A percentile compares a stretch with the other conserved stretches of the same genome.
These are phyloP conservation scores for Hirudinaria manillensis DNA, from an alignment of 2,888 invertebrate species.

Conservation along the genomic window DNA sequence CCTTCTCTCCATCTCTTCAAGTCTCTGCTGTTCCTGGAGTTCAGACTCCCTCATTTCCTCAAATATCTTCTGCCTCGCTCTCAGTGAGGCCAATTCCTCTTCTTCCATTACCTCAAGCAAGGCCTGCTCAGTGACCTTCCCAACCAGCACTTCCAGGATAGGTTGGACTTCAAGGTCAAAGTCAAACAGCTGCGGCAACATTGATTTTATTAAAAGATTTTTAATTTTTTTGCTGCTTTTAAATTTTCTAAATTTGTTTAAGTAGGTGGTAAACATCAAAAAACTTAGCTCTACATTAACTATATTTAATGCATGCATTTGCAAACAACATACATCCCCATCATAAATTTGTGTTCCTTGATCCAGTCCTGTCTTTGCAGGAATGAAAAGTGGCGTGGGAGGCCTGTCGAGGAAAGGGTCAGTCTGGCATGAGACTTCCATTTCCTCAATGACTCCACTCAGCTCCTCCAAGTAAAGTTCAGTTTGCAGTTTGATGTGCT, in stretches of 20 bases:
- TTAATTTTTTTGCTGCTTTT: background rate
- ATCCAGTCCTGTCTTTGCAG: conserved; percentile 74
- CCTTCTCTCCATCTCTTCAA: conserved; percentile 70
- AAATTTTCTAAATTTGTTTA: background rate
- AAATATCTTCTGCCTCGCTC: conserved; percentile 71
- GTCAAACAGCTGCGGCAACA: conserved; percentile 66
- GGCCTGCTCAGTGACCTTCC: conserved; percentile 81
- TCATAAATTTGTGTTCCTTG: conserved; percentile 78
- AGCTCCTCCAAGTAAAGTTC: conserved; percentile 58
- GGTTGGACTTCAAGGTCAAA: conserved; percentile 86
- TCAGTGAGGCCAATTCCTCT: conserved; percentile 76
- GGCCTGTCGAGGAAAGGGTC: conserved; percentile 79
- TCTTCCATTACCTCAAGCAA: conserved; percentile 84
- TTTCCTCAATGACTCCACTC: conserved; percentile 59
- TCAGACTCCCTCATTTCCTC: conserved; percentile 71
- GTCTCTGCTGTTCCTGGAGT: conserved; percentile 71
- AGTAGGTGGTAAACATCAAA: background rate
- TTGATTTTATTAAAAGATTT: background rate
- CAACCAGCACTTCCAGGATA: conserved; percentile 78
- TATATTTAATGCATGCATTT: background rate
- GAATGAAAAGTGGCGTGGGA: conserved; percentile 69
- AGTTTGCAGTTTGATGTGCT: conserved; percentile 81
- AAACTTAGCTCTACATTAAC: background rate
- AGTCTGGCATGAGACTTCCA: conserved; percentile 76
- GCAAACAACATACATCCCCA: conserved; percentile 65